Base-by-base conservation (phyloP, 37 sponge, comb jelly and placozoan species). In the Hormiphora californensis region DNA sequence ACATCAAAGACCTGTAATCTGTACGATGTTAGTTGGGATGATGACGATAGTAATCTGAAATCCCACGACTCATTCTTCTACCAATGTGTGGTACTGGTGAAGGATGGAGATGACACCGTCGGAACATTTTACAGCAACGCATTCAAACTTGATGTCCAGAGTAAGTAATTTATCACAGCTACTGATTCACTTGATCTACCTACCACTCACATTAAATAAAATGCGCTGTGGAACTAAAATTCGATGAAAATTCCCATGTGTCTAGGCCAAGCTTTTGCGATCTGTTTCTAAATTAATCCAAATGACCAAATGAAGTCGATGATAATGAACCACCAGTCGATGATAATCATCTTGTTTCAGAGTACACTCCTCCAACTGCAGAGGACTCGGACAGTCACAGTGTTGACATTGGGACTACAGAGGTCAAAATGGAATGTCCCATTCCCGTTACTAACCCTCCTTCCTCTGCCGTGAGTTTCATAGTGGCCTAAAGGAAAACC, bases 41-140 rank as follows among this genome's bases (percentile, higher is more conserved):
- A 30, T 57, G 61, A 57, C 5, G n/a, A n/a, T n/a, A n/a, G 4
- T 5, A 57, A 57, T 30, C 23, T 57, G 61, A 30, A 57, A 30
- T 28, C 7, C 5, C 61, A 57, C 61, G 61, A 57, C 61, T 57
- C 61, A 28, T 30, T 19, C 3, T 57, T 57, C 23, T 57, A 57
- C 61, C 61, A 57, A 57, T 57, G 61, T 57, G 61, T 57, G n/a
- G 61, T 57, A 28, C n/a, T 30, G n/a, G 61, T 57, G n/a, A 57
- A 57, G 61, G 61, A 57, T 23, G 61, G 61, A 30, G 61, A 15
- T 21, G 61, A 57, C 5, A 12, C 61, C 7, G 61, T 57, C 17
- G 61, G 17, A 19, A 57, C 61, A 4, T 57, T 57, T 5, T 57
- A 57, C n/a, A 57, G 61, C 27, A 57, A 57, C 23, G 61, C 27